Evolutionary conservation across 2,797 vertebrate genomes (phyloP).

Genomic region (Neopelma chrysocephalum): DNA sequence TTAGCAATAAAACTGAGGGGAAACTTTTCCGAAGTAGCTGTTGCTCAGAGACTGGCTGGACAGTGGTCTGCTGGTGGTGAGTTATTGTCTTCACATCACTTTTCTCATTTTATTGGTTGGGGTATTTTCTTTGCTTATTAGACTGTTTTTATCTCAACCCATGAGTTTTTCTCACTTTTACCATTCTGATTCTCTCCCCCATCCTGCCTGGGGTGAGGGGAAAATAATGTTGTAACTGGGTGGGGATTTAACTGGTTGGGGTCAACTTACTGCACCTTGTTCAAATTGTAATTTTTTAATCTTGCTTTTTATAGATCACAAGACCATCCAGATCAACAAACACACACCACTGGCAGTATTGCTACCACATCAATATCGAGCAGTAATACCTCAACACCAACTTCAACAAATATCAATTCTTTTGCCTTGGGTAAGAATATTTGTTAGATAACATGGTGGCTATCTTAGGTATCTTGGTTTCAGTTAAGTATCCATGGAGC

Average conservation of each 20-base stretch:
- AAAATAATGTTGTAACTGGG: neutral
- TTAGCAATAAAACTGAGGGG: neutral
- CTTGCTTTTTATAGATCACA: constrained; percentile 68
- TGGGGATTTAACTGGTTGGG: neutral
- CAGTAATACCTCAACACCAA: constrained; percentile 69
- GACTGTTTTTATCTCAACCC: neutral
- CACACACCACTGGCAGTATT: constrained; percentile 64
- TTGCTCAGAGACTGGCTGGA: neutral
- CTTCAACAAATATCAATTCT: constrained; percentile 70
- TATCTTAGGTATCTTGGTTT: neutral
- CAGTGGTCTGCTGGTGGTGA: neutral
- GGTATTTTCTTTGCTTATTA: neutral
- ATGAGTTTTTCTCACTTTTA: neutral
- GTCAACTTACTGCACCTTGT: neutral
- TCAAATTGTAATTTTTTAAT: neutral
- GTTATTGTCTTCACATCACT: neutral
- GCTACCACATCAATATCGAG: constrained; percentile 64
- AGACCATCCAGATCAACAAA: constrained; percentile 73
- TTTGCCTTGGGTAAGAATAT: constrained; percentile 76
- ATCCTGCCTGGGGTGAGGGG: neutral
- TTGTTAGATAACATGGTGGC: neutral
- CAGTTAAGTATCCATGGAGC: neutral
- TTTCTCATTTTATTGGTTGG: neutral
- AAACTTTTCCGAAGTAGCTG: neutral
- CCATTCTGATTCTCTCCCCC: neutral